Conservation (phyloP, 2,888 invertebrate species). For the Malthinus flaveolus region DNA sequence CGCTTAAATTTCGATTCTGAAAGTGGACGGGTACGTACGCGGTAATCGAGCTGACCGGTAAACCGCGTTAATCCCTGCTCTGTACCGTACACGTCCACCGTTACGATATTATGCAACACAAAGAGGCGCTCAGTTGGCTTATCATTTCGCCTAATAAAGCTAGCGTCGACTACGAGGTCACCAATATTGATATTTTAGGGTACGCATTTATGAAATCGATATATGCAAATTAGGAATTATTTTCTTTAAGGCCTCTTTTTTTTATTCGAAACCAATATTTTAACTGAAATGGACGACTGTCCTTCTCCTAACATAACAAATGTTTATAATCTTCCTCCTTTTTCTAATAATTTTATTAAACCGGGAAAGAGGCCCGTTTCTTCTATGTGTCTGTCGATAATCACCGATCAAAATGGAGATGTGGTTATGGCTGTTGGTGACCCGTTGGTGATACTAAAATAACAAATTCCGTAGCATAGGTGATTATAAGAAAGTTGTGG, state of each 20-base stretch:
- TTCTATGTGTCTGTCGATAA: constrained; percentile 86
- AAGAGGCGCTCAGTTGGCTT: constrained; percentile 33
- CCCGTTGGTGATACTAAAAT: constrained; percentile 91
- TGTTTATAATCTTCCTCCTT: constrained; percentile 75
- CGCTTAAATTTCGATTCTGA: too few species aligned
- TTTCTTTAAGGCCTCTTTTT: constrained; percentile 36
- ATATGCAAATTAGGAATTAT: constrained; percentile 38
- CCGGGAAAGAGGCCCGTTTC: constrained; percentile 86
- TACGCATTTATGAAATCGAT: constrained; percentile 37
- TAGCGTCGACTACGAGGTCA: constrained; percentile 29
- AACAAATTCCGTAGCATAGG: constrained; percentile 76
- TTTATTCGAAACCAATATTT: constrained; percentile 34
- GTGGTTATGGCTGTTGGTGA: constrained; percentile 72
- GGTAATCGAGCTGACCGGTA: constrained; percentile 30
- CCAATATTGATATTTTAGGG: constrained; percentile 35
- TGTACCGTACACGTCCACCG: constrained; percentile 10
- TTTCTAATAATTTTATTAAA: constrained; percentile 79
- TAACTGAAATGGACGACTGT: not conserved
- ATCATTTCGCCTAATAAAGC: constrained; percentile 37
- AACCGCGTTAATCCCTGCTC: constrained; percentile 26
- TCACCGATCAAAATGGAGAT: constrained; percentile 66
- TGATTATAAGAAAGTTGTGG: too few species aligned
- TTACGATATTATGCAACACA: constrained; percentile 35
- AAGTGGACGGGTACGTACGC: not conserved
- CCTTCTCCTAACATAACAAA: constrained; percentile 67